Evolutionary conservation across 1,140 invertebrate species (phyloP).

Genomic region (Helicorthomorpha holstii): DNA sequence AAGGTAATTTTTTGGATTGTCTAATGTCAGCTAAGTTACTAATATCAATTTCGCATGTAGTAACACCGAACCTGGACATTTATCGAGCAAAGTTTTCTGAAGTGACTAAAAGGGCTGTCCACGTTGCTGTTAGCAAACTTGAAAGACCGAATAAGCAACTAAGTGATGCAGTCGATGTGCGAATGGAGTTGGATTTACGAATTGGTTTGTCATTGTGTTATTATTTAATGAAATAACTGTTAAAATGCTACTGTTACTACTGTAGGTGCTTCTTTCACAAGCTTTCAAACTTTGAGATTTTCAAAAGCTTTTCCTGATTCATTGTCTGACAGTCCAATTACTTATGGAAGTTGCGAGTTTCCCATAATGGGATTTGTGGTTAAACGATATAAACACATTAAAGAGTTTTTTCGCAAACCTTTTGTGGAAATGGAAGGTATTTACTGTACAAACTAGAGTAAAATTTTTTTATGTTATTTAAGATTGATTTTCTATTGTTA

Average conservation of each 20-base stretch:
- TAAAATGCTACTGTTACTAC: background rate
- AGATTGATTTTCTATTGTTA: background rate
- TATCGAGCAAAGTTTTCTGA: conserved; percentile 81
- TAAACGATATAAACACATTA: conserved; percentile 74
- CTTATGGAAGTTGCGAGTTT: conserved; percentile 96
- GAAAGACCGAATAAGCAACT: conserved; percentile 59
- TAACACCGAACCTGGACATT: conserved; percentile 58
- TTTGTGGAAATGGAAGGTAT: conserved; percentile 84
- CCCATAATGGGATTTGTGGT: conserved; percentile 95
- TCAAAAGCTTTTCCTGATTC: conserved; percentile 52
- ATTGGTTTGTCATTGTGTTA: conserved; percentile 47
- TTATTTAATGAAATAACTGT: background rate
- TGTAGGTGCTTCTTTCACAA: conserved; percentile 88
- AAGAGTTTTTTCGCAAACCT: conserved; percentile 68
- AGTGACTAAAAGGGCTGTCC: conserved; percentile 67
- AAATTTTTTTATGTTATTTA: background rate
- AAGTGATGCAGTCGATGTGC: conserved; percentile 89
- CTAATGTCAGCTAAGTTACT: background rate
- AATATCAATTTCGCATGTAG: conserved; percentile 26
- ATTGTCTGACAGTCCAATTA: conserved; percentile 58
- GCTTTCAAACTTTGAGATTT: conserved; percentile 87
- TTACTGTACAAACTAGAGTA: background rate
- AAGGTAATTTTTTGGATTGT: conserved; percentile 14
- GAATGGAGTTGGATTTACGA: conserved; percentile 85
- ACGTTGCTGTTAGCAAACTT: conserved; percentile 64